A percentile compares a stretch with the other conserved stretches of the same genome.
phyloP scores from a whole-genome alignment of 2,113 vertebrate species.

The Oxyruncus cristatus region DNA sequence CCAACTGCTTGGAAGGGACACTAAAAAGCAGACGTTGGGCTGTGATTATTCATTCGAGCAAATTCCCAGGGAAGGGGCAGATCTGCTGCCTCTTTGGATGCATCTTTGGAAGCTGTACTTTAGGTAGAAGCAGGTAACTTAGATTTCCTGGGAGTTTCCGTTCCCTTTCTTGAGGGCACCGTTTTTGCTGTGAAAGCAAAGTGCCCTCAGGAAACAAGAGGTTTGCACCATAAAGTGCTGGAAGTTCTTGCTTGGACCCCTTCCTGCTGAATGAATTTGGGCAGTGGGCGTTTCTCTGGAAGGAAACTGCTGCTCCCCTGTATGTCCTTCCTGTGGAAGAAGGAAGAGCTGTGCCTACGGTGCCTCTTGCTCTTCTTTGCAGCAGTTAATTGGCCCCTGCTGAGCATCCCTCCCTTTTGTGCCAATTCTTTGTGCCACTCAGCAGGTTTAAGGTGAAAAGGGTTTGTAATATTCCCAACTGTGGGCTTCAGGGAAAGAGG shows the following conservation, averaged over 20 bases:
- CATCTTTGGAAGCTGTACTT: background rate
- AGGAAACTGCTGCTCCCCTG: background rate
- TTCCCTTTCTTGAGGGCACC: background rate
- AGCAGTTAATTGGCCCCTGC: background rate
- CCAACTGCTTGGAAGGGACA: background rate
- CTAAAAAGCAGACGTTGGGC: accelerated
- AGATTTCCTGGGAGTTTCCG: background rate
- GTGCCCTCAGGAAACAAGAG: accelerated
- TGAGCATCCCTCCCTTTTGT: background rate
- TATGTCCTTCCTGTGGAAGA: background rate
- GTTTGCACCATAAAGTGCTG: background rate
- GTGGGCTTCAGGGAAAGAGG: background rate
- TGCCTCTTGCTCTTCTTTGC: background rate
- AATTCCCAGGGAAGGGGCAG: background rate
- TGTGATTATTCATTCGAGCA: background rate
- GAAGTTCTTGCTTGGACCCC: background rate
- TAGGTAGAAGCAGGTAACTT: background rate
- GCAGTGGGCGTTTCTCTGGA: background rate
- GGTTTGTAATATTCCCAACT: background rate
- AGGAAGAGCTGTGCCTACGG: background rate
- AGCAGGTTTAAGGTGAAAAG: background rate
- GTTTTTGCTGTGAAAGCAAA: background rate
- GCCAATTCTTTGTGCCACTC: background rate
- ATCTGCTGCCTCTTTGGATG: background rate
- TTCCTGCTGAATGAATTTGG: background rate